Evolutionary conservation across 2,113 vertebrate species (phyloP), one percentile per base, ranked within the genome.

Genomic region (Cervus canadensis): DNA sequence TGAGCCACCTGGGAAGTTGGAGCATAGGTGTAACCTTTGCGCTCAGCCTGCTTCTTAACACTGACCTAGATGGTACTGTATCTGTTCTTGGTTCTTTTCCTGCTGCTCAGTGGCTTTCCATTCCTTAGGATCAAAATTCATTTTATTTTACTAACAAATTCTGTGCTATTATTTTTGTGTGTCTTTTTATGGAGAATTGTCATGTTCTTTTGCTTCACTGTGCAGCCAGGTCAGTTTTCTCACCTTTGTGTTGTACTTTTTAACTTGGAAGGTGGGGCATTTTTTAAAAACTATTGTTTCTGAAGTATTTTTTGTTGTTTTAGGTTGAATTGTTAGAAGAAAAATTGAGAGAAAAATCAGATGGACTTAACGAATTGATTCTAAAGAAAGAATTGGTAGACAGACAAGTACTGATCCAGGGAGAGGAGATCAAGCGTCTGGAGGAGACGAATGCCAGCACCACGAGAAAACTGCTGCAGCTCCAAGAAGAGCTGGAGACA

Each of bases 271-370:
- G 6, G 7, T 45, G 30, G 5, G 21, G 71, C 71, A 26, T 60
- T 76, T 43, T 81, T 43, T 13, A 71, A 54, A 7, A 83, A 54
- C 5, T 97, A 1, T 74, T n/a, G n/a, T 96, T 79, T 54, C n/a
- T 95, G 14, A 93, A 33, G 15, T 4, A 16, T 48, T 85, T 93
- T 89, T 95, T 98, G 59, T 92, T 96, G 7, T 97, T 96, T n/a
- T 97, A 99, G 99, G 98, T 99, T 92, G 99, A 99, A 98, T 99
- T 98, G 88, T 98, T 99, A 79, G 99, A 99, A 98, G 98, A 99
- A 84, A 98, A 99, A 92, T 96, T 99, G 89, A 99, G 99, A 98
- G 99, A 99, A 97, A 99, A 99, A 94, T 98, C 98, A 0, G 99
- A 99, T 57, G 99, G 99, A 96, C 99, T 99, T 78, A 99, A 98